Base-by-base conservation (phyloP, 2,113 vertebrate species). In the Myotis brandtii region DNA sequence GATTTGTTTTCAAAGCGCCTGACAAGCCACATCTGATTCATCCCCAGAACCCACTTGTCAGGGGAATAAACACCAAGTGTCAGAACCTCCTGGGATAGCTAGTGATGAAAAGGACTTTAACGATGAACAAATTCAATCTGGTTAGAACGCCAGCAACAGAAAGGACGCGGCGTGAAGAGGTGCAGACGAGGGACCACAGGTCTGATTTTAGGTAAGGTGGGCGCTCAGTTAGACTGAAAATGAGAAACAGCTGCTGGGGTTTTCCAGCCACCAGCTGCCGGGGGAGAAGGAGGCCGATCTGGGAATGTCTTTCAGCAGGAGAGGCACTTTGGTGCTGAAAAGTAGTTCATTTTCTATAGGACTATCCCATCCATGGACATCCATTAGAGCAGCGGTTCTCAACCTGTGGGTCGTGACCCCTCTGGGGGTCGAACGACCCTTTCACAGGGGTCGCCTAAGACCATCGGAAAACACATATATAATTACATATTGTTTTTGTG, bases 201-300 rank as follows among this genome's bases (percentile, higher is more conserved):
- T 72, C 79, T 27, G 76, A 43, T 92, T 94, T 93, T 72, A 96
- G 92, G 91, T 84, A 94, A 97, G 94, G 79, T 50, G 83, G 94
- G 50, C 82, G 95, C 92, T 21, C 48, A 96, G 34, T 56, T 48
- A 23, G 2, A 21, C 12, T 5, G 2, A 20, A 86, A 70, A 89
- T 86, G 93, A 95, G 84, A 94, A 62, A 56, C 12, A 18, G 46
- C 84, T 3, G 27, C 46, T 73, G 76, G 89, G 62, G 6, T 12
- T 46, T 79, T 85, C 75, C 77, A 79, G 93, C 62, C 34, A 70
- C 6, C 70, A 94, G 64, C 52, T 18, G 25, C 23, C 1, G 4
- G 3, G 3, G 69, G 56, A 96, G 66, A 62, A 92, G 40, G 70
- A 76, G 67, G 75, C 9, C 85, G 21, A 46, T 46, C 85, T 0